phyloP scores from a whole-genome alignment of 2,888 invertebrate genomes.

The Cylloceria caligata region DNA sequence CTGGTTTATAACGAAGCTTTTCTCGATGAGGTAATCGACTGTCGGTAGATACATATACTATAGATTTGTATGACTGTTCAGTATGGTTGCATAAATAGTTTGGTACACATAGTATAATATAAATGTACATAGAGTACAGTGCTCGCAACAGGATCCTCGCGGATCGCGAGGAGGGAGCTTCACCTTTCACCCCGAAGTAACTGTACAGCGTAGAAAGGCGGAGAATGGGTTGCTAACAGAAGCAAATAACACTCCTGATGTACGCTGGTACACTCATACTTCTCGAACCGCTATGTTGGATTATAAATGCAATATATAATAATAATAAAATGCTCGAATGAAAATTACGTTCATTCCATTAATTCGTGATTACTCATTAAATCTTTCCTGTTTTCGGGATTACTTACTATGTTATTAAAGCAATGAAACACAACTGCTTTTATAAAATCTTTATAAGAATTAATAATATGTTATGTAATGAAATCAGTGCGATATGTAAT shows the following conservation, averaged over 20 bases:
- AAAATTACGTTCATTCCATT: no score
- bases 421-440: constrained; percentile 19
- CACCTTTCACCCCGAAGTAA: constrained; percentile 79
- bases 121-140: constrained; percentile 25
- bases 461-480: constrained; percentile 3
- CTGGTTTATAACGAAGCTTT: constrained; percentile 61
- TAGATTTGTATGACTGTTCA: constrained; percentile 1
- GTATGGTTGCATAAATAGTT: constrained; percentile 25
- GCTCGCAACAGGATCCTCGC: constrained; percentile 53
- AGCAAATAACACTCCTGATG: constrained; percentile 69
- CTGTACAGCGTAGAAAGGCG: constrained; percentile 76
- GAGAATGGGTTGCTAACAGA: constrained; percentile 72
- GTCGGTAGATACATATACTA: constrained; percentile 48
- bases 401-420: no score
- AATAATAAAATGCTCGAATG: background rate
- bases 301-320: constrained; percentile 45
- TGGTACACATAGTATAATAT: constrained; percentile 21
- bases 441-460: constrained; percentile 28
- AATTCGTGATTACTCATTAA: no score
- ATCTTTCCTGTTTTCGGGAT: no score
- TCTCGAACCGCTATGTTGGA: constrained; percentile 60
- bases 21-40: constrained; percentile 69
- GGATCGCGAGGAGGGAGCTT: constrained; percentile 62
- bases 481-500: background rate
- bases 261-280: constrained; percentile 46